Evolutionary conservation across 2,797 vertebrate genomes (phyloP).

Genomic region (Tachyglossus aculeatus): DNA sequence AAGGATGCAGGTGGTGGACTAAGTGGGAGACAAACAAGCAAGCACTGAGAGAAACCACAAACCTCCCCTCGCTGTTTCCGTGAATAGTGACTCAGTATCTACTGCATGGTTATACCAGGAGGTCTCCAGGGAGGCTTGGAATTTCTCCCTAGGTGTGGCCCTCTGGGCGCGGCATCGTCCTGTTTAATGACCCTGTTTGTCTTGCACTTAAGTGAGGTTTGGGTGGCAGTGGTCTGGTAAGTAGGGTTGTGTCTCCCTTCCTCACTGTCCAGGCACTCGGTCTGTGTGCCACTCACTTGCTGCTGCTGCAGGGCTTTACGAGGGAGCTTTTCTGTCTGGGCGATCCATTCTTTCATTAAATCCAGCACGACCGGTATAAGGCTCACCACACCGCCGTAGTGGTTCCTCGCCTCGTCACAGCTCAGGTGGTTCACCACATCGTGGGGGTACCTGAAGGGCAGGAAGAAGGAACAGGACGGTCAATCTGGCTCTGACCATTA

Average conservation of each 20-base stretch:
- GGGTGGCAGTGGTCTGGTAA: neutral
- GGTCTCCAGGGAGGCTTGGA: slow-evolving; percentile 78
- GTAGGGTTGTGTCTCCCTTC: neutral
- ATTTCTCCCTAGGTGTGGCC: slow-evolving; percentile 13
- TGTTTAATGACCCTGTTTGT: slow-evolving; percentile 3
- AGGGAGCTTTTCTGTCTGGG: slow-evolving; percentile 64
- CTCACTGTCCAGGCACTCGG: neutral
- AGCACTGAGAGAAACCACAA: too few relatives aligned
- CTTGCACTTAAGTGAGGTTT: neutral
- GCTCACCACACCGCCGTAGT: slow-evolving; percentile 81
- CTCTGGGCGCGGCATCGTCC: neutral
- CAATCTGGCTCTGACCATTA: neutral
- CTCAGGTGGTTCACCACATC: slow-evolving; percentile 80
- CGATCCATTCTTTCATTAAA: slow-evolving; percentile 65
- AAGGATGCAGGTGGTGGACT: too few relatives aligned
- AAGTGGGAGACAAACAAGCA: too few relatives aligned
- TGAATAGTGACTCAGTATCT: slow-evolving; percentile 17
- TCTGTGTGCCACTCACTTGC: slow-evolving; percentile 58
- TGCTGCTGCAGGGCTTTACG: neutral
- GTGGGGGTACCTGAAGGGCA: slow-evolving; percentile 75
- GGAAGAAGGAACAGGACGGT: neutral
- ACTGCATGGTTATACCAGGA: slow-evolving; percentile 63
- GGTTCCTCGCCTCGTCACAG: slow-evolving; percentile 76
- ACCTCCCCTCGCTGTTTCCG: too few relatives aligned
- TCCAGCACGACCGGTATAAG: slow-evolving; percentile 79